These are phyloP conservation scores for Gyrodactylus bullatarudis DNA, from an alignment of 1,140 invertebrate species.

Conservation along the genomic window DNA sequence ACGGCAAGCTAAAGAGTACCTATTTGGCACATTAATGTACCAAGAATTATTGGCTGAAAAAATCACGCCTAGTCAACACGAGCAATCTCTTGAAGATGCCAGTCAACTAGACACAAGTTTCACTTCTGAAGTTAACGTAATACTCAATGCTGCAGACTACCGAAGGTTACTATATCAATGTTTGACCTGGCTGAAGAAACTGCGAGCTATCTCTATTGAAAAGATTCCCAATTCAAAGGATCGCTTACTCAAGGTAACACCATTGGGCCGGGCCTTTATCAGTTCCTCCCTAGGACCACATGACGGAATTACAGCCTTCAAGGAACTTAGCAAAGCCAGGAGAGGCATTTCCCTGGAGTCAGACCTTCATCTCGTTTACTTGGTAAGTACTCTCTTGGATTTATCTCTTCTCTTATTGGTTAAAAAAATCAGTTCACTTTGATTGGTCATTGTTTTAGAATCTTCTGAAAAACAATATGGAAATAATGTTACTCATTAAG, in stretches of 20 bases:
- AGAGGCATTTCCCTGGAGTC: slow-evolving; percentile 60
- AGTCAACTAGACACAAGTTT: neutral
- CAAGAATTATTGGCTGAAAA: neutral
- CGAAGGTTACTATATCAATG: neutral
- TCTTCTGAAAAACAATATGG: too few species aligned
- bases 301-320: slow-evolving; percentile 22
- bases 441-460: too few species aligned
- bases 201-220: neutral
- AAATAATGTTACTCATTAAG: too few species aligned
- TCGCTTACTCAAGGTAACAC: neutral
- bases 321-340: slow-evolving; percentile 54
- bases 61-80: neutral
- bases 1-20: neutral
- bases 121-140: neutral
- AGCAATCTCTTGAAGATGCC: neutral
- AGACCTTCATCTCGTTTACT: slow-evolving; percentile 68
- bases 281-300: neutral
- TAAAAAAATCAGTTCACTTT: too few species aligned
- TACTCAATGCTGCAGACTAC: neutral
- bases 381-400: slow-evolving; percentile 15
- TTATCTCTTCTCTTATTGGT: neutral
- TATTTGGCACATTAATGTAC: neutral
- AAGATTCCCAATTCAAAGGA: neutral
- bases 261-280: neutral
- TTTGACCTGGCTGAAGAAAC: neutral